phyloP scores from a whole-genome alignment of 1,140 invertebrate genomes.

The Condylostylus longicornis region DNA sequence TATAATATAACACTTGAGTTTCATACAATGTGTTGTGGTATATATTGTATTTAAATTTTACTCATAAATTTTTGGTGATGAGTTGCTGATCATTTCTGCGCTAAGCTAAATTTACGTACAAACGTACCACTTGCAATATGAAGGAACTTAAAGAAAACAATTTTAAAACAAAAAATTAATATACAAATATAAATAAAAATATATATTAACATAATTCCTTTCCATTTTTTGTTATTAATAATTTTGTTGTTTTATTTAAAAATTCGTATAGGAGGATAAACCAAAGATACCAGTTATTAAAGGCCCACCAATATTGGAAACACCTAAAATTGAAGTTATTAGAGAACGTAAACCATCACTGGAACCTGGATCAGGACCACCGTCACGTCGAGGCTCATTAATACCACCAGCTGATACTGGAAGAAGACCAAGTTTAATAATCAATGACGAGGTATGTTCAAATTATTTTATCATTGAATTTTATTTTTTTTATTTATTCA shows the following conservation, averaged over 20 bases:
- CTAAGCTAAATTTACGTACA: no score
- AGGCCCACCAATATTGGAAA: conserved; percentile 41
- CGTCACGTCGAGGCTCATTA: conserved; percentile 63
- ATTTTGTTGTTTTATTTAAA: background rate
- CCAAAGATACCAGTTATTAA: conserved; percentile 58
- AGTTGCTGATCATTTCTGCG: no score
- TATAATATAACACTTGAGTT: no score
- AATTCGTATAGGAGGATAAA: conserved; percentile 22
- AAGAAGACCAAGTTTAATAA: conserved; percentile 71
- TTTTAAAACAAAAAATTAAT: background rate
- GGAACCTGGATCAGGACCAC: conserved; percentile 49
- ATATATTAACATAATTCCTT: background rate
- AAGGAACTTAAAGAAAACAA: background rate
- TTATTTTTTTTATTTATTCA: background rate
- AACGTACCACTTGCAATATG: no score
- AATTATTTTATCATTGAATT: background rate
- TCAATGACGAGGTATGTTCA: conserved; percentile 76
- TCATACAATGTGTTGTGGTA: no score
- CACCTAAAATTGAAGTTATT: conserved; percentile 73
- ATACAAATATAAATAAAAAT: background rate
- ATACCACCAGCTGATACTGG: conserved; percentile 71
- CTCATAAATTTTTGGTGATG: no score
- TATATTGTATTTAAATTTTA: no score
- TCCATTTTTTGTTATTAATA: no score
- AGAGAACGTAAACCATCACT: conserved; percentile 62